phyloP scores from a whole-genome alignment of 2,888 invertebrate species.

The Leucoptera coffeella region DNA sequence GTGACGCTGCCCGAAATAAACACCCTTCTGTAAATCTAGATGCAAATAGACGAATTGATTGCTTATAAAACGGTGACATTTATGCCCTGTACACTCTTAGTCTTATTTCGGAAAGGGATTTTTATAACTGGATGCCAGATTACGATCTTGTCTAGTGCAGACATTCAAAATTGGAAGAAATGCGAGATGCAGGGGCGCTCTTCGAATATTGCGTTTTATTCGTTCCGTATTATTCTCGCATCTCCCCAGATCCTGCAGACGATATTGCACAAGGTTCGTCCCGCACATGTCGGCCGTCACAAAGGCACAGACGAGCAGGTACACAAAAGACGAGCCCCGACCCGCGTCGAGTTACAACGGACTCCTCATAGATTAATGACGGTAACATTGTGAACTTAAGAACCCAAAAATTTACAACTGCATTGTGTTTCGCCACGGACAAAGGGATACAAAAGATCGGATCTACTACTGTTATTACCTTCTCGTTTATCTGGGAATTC shows the following conservation, averaged over 20 bases:
- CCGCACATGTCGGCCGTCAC: slow-evolving; percentile 42
- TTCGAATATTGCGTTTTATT: slow-evolving; percentile 20
- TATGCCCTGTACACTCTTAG: too few relatives aligned
- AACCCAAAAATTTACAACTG: slow-evolving; percentile 52
- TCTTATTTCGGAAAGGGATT: too few relatives aligned
- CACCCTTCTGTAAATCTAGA: slow-evolving; percentile 15
- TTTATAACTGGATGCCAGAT: slow-evolving; percentile 11
- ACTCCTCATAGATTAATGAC: slow-evolving; percentile 41
- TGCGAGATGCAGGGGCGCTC: slow-evolving; percentile 10
- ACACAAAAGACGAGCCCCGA: slow-evolving; percentile 26
- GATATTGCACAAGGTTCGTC: slow-evolving; percentile 36
- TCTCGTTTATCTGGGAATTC: slow-evolving; percentile 43
- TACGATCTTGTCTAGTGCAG: slow-evolving; percentile 12
- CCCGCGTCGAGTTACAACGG: slow-evolving; percentile 44
- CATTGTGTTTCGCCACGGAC: slow-evolving; percentile 31
- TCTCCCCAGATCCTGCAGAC: slow-evolving; percentile 25
- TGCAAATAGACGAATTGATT: slow-evolving; percentile 18
- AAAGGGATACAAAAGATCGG: slow-evolving; percentile 42
- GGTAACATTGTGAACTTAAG: slow-evolving; percentile 47
- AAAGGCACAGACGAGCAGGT: slow-evolving; percentile 37
- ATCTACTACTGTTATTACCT: slow-evolving; percentile 49
- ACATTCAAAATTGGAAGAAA: slow-evolving; percentile 13
- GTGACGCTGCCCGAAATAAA: slow-evolving; percentile 45
- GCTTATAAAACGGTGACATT: slow-evolving; percentile 8
- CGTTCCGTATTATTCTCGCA: slow-evolving; percentile 33